Percentiles rank a stretch among this genome's conserved stretches.
phyloP scores from a whole-genome alignment of 2,797 vertebrate genomes.

The Danio tinwini region DNA sequence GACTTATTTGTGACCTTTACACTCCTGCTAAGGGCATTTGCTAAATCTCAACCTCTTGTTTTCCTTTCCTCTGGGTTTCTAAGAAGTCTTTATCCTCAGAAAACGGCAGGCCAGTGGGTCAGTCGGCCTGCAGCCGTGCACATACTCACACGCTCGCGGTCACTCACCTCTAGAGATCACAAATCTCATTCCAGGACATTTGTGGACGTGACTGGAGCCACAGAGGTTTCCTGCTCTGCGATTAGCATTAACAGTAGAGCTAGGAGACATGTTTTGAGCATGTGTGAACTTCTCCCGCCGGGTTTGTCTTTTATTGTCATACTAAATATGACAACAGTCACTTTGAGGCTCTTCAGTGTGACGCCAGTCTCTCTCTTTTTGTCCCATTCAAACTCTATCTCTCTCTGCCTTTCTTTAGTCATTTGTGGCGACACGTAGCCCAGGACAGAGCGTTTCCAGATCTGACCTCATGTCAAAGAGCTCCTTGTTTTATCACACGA shows the following conservation, averaged over 20 bases:
- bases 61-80: background rate
- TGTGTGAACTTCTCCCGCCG: background rate
- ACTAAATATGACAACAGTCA: constrained; percentile 11
- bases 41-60: background rate
- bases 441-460: background rate
- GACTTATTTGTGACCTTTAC: background rate
- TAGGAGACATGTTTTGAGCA: background rate
- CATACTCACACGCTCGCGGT: background rate
- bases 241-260: background rate
- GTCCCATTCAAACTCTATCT: background rate
- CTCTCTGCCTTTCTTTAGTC: background rate
- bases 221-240: background rate
- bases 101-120: background rate
- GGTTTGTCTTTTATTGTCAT: background rate
- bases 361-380: constrained; percentile 3
- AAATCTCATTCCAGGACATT: constrained; percentile 10
- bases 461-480: background rate
- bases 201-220: constrained; percentile 49
- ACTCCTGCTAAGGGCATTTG: background rate
- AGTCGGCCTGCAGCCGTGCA: background rate
- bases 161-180: background rate
- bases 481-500: background rate
- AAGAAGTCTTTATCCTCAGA: constrained; percentile 5
- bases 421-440: background rate
- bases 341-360: background rate